Percentiles rank a stretch among this genome's conserved stretches.
Evolutionary conservation across 64 coral and sea anemone genomes (phyloP).

Genomic region (Platygyra sinensis): DNA sequence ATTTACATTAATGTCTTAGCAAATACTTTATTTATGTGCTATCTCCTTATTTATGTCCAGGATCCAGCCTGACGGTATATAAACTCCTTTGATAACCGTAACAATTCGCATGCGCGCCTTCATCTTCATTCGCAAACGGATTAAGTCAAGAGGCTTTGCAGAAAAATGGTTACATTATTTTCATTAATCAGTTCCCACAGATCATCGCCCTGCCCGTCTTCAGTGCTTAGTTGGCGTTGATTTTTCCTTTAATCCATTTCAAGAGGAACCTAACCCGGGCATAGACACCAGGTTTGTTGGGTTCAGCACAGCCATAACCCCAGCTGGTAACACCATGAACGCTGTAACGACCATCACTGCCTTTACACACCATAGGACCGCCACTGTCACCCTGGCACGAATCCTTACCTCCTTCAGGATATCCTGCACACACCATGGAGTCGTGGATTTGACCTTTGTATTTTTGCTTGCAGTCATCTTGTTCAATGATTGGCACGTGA

Average conservation of each 20-base stretch:
- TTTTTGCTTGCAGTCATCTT: constrained; percentile 15
- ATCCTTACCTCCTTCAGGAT: constrained; percentile 16
- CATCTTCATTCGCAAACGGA: too few species aligned
- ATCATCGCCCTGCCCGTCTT: background rate
- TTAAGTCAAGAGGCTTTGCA: too few species aligned
- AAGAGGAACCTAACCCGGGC: constrained; percentile 44
- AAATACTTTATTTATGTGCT: too few species aligned
- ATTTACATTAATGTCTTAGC: too few species aligned
- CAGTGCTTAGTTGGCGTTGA: background rate
- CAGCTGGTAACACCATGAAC: constrained; percentile 49
- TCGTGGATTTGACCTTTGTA: constrained; percentile 25
- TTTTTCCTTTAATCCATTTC: constrained; percentile 32
- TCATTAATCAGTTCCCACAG: too few species aligned
- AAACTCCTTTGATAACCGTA: too few species aligned
- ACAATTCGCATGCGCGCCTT: too few species aligned
- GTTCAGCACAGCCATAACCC: constrained; percentile 30
- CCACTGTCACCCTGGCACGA: constrained; percentile 49
- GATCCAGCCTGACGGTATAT: too few species aligned
- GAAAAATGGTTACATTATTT: too few species aligned
- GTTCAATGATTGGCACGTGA: constrained; percentile 51
- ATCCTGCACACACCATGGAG: constrained; percentile 39
- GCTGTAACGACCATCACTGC: constrained; percentile 9
- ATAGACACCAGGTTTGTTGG: constrained; percentile 55
- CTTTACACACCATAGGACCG: constrained; percentile 19
- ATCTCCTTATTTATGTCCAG: too few species aligned